Conservation (phyloP, 2,888 invertebrate species). For the Craniophora ligustri region DNA sequence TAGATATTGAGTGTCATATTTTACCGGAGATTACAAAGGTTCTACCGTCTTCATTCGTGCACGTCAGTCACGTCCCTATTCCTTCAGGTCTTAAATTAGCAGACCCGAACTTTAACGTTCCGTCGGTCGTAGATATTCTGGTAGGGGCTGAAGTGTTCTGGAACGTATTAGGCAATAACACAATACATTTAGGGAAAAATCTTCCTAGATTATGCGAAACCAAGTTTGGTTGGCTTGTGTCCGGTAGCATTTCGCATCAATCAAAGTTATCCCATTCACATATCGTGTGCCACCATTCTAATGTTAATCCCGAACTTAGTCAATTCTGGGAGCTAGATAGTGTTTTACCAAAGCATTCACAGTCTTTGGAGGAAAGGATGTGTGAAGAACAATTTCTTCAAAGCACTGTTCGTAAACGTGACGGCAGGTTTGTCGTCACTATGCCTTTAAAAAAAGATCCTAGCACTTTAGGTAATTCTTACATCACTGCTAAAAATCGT, state of each 20-base stretch:
- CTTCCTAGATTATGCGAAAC: not conserved
- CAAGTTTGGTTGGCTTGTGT: conserved; percentile 1
- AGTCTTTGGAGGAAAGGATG: conserved; percentile 27
- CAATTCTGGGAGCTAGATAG: conserved; percentile 19
- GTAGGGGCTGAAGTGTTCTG: conserved; percentile 3
- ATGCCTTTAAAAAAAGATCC: conserved; percentile 4
- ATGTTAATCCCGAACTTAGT: not conserved
- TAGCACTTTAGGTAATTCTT: conserved; percentile 1
- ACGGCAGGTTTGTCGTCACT: conserved; percentile 27
- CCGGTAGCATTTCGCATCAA: conserved; percentile 2
- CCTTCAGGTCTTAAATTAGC: too few relatives aligned
- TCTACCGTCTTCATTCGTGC: not conserved
- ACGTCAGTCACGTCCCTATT: too few relatives aligned
- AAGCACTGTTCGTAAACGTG: conserved; percentile 17
- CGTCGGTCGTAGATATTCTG: not conserved
- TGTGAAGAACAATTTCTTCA: conserved; percentile 38
- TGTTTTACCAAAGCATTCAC: conserved; percentile 19
- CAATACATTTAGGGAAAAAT: not conserved
- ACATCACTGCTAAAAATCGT: not conserved
- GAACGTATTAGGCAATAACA: not conserved
- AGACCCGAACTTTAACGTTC: not conserved
- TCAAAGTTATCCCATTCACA: not conserved
- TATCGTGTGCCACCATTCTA: conserved; percentile 1
- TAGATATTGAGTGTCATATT: not conserved
- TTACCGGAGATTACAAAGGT: conserved; percentile 1